Base-by-base conservation (phyloP, 2,888 invertebrate genomes). In the Xanthorhoe spadicearia region DNA sequence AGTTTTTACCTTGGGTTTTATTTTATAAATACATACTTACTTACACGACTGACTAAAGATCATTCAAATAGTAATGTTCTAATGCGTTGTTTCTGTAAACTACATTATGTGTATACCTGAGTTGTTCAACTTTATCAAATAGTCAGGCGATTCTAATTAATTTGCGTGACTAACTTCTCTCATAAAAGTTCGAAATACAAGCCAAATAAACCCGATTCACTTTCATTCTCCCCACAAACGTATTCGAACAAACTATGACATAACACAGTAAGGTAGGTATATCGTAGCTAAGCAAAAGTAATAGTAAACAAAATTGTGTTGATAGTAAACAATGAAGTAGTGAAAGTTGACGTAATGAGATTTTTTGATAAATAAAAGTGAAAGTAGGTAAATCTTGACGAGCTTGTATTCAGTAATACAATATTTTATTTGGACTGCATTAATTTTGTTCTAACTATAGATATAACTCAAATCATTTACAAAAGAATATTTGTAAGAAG, bases 261-360 rank as follows among this genome's bases (percentile, higher is more conserved):
- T 54, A 62, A 64, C 17, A 10, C 38, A 13, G 13, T 13, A 43
- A 43, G 38, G 3, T 3, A 43, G 38, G 13, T 13, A 32, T 32
- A 32, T 18, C 19, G 43, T 51, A 15, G 54, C 46, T 43, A 43
- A 61, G 23, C 17, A 8, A 1, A 5, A 28, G 28, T 48, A 18
- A 19, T 57, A 70, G 70, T 71, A 73, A 73, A 71, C 63, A 71
- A 67, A 71, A 68, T 18, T 32, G 61, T 61, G 66, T 51, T 55
- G 57, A 66, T 66, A 64, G 62, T 61, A 65, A 71, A 67, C 69
- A 65, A 35, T 17, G 28, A 61, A 35, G n/a, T 48, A 64, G 52
- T 64, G 56, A 64, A 65, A 60, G 59, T 64, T 18, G 28, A 17
- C 48, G 53, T 49, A 60, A 51, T 51, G 43, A 28, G 32, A 17